Evolutionary conservation across 1,140 invertebrate genomes (phyloP).

Genomic region (Camponotus vicinus): DNA sequence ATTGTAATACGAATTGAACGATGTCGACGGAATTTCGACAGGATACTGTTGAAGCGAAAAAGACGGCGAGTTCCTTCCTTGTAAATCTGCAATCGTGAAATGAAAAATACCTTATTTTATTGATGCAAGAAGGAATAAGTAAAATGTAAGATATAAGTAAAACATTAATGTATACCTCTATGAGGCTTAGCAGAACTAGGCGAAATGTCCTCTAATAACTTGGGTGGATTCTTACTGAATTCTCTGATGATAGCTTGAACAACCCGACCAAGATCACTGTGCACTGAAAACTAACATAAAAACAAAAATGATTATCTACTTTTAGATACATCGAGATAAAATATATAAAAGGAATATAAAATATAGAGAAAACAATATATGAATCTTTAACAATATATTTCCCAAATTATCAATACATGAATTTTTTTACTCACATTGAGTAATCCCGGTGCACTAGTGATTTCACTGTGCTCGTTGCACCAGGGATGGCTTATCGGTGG

Average conservation of each 20-base stretch:
- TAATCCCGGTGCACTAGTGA: constrained; percentile 90
- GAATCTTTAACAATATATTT: neutral
- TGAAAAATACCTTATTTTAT: neutral
- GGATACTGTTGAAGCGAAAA: constrained; percentile 80
- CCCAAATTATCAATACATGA: neutral
- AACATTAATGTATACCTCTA: constrained; percentile 79
- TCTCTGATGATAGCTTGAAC: constrained; percentile 93
- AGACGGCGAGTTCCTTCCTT: constrained; percentile 82
- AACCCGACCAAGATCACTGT: constrained; percentile 92
- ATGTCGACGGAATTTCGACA: constrained; percentile 78
- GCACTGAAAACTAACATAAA: constrained; percentile 88
- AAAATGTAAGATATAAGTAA: neutral
- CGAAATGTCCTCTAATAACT: constrained; percentile 83
- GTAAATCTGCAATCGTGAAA: constrained; percentile 78
- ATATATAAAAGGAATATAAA: neutral
- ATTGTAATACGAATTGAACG: constrained; percentile 82
- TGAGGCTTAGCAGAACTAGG: constrained; percentile 80
- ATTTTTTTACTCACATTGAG: constrained; percentile 87
- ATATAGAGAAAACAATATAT: neutral
- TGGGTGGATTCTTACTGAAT: constrained; percentile 90
- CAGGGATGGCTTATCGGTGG: constrained; percentile 90
- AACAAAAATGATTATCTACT: constrained; percentile 33
- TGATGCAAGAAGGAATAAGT: neutral
- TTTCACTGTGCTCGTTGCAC: constrained; percentile 89
- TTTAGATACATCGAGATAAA: neutral